phyloP scores from a whole-genome alignment of 2,797 vertebrate species.

The Lindbergichthys nudifrons region DNA sequence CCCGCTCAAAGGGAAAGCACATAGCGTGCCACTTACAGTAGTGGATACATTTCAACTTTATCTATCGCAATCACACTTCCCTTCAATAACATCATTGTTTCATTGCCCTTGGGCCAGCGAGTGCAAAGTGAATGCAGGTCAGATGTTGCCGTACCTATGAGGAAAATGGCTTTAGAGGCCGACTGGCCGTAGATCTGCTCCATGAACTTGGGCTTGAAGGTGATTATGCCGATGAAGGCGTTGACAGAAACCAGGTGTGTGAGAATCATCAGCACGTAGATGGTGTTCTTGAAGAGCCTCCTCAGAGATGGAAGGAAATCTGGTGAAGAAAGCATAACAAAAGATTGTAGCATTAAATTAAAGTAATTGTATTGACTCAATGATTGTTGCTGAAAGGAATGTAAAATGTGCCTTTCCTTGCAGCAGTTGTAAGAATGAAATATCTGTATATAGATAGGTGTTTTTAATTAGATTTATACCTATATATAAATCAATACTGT shows the following conservation, averaged over 20 bases:
- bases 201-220: constrained; percentile 95
- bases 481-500: too few species aligned
- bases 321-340: constrained; percentile 61
- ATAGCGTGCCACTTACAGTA: constrained; percentile 8
- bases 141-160: constrained; percentile 76
- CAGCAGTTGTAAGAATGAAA: neutral
- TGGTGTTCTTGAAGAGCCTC: constrained; percentile 88
- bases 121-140: neutral
- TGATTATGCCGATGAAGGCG: constrained; percentile 95
- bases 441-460: too few species aligned
- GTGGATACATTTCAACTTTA: constrained; percentile 47
- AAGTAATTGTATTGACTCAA: neutral
- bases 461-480: neutral
- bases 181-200: constrained; percentile 94
- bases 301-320: constrained; percentile 93
- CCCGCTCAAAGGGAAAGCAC: too few species aligned
- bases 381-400: too few species aligned
- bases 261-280: constrained; percentile 88
- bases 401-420: too few species aligned
- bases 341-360: neutral
- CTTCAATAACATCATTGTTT: constrained; percentile 76
- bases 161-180: constrained; percentile 91
- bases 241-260: constrained; percentile 89
- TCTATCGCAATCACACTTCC: constrained; percentile 72
- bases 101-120: neutral